Conservation (phyloP, 92 coral and sea anemone genomes). For the Pocillopora meandrina region DNA sequence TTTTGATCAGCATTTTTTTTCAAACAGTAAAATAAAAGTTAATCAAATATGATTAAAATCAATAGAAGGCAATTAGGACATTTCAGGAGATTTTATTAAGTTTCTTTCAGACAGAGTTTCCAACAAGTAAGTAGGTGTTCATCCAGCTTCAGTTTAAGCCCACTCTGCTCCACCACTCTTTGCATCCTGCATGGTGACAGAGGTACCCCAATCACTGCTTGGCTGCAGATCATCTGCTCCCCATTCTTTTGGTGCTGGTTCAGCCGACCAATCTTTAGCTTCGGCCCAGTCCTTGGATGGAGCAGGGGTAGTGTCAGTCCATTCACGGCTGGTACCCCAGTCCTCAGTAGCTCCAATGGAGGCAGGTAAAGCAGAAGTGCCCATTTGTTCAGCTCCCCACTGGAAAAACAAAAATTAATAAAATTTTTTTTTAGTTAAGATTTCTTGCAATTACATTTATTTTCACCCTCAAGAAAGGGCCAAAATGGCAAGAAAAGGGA, state of each 20-base stretch:
- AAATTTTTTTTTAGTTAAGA: too few relatives aligned
- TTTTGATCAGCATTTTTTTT: too few relatives aligned
- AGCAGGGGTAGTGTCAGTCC: conserved; percentile 37
- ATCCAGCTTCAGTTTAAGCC: conserved; percentile 31
- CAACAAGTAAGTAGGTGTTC: not conserved
- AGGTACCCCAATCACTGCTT: conserved; percentile 73
- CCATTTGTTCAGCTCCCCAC: conserved; percentile 87
- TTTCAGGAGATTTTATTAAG: conserved; percentile 15
- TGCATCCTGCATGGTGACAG: conserved; percentile 67
- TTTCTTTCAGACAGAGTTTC: conserved; percentile 4
- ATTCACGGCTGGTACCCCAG: conserved; percentile 39
- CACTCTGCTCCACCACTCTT: conserved; percentile 60
- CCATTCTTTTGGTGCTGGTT: conserved; percentile 48
- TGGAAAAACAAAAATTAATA: conserved; percentile 31
- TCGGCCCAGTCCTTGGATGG: conserved; percentile 25
- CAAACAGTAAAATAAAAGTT: too few relatives aligned
- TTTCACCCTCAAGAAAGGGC: too few relatives aligned
- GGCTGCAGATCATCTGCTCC: conserved; percentile 42
- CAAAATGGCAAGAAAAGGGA: too few relatives aligned
- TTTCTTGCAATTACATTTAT: too few relatives aligned
- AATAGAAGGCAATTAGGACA: conserved; percentile 4
- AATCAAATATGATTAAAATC: not conserved
- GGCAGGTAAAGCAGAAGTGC: conserved; percentile 31
- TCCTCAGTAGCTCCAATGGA: conserved; percentile 16
- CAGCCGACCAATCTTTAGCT: conserved; percentile 23